Percentiles rank a stretch among this genome's conserved stretches.
Evolutionary conservation across 2,797 vertebrate species (phyloP).

Genomic region (Clarias laeviceps): DNA sequence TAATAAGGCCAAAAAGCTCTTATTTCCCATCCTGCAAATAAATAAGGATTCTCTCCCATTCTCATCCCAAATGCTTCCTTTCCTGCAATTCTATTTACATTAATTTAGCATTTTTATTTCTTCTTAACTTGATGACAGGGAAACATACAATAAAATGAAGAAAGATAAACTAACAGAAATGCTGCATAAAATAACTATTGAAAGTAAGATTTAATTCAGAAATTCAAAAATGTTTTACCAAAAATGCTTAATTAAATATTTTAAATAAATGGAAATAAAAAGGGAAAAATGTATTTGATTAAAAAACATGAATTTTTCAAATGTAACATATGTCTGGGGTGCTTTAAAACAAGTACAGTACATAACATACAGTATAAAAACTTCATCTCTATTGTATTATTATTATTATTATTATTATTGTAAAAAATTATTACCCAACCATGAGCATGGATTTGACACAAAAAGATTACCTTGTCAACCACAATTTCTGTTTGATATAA

Average conservation of each 20-base stretch:
- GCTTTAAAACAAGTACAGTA: too few species aligned
- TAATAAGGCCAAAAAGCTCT: constrained; percentile 33
- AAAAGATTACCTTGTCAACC: background rate
- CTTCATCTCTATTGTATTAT: too few species aligned
- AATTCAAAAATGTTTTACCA: too few species aligned
- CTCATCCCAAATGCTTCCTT: background rate
- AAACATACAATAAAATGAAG: background rate
- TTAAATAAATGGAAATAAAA: too few species aligned
- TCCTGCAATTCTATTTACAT: background rate
- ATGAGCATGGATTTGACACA: background rate
- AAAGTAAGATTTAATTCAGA: too few species aligned
- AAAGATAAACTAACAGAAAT: background rate
- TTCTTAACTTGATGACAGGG: background rate
- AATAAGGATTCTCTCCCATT: background rate
- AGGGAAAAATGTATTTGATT: too few species aligned
- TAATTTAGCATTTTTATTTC: background rate
- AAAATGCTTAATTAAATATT: too few species aligned
- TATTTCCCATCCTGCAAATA: constrained; percentile 20
- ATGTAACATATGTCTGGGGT: too few species aligned
- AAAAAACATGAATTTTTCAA: too few species aligned
- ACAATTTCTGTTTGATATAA: background rate
- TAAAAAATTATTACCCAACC: background rate
- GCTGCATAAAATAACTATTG: background rate
- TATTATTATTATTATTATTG: background rate
- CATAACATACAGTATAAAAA: too few species aligned